Base-by-base conservation (phyloP, 1,140 invertebrate species). In the Bombus impatiens region DNA sequence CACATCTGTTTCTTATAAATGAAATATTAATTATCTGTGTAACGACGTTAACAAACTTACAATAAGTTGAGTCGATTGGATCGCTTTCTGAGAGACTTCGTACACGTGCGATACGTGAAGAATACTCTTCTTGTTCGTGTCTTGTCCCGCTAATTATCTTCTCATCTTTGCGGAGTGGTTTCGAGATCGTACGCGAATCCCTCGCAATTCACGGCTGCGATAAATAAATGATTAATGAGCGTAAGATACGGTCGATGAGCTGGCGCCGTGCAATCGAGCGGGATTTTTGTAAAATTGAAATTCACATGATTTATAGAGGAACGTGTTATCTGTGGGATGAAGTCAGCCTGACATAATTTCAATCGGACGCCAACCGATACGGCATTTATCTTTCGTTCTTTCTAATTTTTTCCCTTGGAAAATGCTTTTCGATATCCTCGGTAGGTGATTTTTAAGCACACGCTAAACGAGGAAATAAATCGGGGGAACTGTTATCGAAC, bases 271-370 rank as follows among this genome's bases (percentile, higher is more conserved):
- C 9, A 1, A 65, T 37, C 59, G 13, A 53, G 0, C 37, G 10
- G 1, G 37, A 70, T 62, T 82, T 44, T 44, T 37, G 3, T 35
- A 44, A 6, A 35, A 62, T 44, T 35, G 1, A 0, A 47, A 44
- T 1, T 8, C 37, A 13, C 0, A 57, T 42, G 44, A 71, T 70
- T 53, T 70, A 53, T 25, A 3, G 18, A 10, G 44, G 15, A 13
- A 32, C 9, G 10, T 28, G n/a, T 77, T 70, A 84, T 77, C 71
- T 13, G 8, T 5, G 22, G 32, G 8, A 77, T 67, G 59, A 83
- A 77, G 59, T 67, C 81, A 37, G 80, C 15, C 15, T 67, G 81
- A 53, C 81, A 53, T 75, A 77, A 77, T 67, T 77, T 74, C 72
- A n/a, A 2, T n/a, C 13, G 13, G 28, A 83, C 72, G 9, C 8